Percentiles rank a stretch among this genome's conserved stretches.
These are phyloP conservation scores for Stegodyphus dumicola DNA, from an alignment of 1,140 invertebrate genomes.

Conservation along the genomic window DNA sequence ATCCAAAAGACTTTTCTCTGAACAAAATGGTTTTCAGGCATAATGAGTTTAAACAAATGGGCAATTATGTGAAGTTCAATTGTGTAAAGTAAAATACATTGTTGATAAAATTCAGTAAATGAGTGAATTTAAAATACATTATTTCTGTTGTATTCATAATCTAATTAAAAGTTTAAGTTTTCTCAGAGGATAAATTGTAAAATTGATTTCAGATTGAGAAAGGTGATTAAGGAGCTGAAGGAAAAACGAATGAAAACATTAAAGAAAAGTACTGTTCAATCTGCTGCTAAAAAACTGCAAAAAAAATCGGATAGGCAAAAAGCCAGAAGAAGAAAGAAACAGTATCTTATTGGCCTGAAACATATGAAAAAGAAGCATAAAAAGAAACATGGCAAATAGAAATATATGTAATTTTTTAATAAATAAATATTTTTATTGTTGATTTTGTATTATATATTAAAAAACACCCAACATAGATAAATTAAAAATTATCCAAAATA, in stretches of 20 bases:
- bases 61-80: not conserved
- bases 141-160: not conserved
- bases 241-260: slow-evolving; percentile 15
- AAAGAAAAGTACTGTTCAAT: slow-evolving; percentile 15
- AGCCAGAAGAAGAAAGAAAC: slow-evolving; percentile 2
- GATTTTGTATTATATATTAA: too few species aligned
- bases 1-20: too few species aligned
- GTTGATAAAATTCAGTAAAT: not conserved
- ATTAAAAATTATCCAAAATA: too few species aligned
- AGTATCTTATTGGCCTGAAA: not conserved
- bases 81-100: not conserved
- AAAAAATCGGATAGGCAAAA: slow-evolving; percentile 30
- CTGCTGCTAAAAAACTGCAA: slow-evolving; percentile 2
- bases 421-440: too few species aligned
- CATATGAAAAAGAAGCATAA: slow-evolving; percentile 43
- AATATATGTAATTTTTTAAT: not conserved
- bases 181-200: not conserved
- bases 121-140: not conserved
- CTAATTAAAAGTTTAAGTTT: not conserved
- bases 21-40: not conserved
- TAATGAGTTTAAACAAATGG: not conserved
- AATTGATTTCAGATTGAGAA: slow-evolving; percentile 4
- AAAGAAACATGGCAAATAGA: slow-evolving; percentile 29
- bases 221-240: slow-evolving; percentile 39
- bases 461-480: too few species aligned